These are phyloP conservation scores for Cisticola juncidis DNA, from an alignment of 2,113 vertebrate genomes.

Conservation along the genomic window DNA sequence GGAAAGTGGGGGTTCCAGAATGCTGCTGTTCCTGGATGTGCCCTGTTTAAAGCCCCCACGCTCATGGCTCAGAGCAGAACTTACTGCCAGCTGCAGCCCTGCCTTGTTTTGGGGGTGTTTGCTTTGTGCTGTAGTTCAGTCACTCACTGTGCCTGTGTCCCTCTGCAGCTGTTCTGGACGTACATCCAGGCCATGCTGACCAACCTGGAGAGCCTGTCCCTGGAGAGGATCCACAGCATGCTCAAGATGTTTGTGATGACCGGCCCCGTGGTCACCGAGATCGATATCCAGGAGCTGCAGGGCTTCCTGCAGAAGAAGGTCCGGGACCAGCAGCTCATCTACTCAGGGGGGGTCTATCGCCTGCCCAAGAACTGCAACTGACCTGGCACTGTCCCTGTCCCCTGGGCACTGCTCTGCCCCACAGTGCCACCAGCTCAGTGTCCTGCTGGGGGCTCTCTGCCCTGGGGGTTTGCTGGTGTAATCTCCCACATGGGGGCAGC, in stretches of 20 bases:
- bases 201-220: constrained; percentile 93
- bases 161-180: constrained; percentile 91
- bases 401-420: background rate
- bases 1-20: background rate
- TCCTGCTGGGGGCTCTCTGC: background rate
- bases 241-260: constrained; percentile 96
- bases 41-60: background rate
- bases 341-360: constrained; percentile 87
- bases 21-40: background rate
- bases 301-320: constrained; percentile 95
- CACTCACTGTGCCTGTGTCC: background rate
- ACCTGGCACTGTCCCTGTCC: background rate
- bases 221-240: constrained; percentile 98
- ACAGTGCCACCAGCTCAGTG: background rate
- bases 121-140: background rate
- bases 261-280: constrained; percentile 90
- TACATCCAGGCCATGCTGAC: constrained; percentile 99
- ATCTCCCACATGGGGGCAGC: background rate
- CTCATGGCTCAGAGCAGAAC: background rate
- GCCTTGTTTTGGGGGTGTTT: background rate
- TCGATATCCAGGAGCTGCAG: constrained; percentile 92
- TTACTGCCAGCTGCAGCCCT: background rate
- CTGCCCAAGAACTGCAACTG: constrained; percentile 86
- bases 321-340: constrained; percentile 88
- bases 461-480: background rate